A percentile compares a stretch with the other conserved stretches of the same genome.
phyloP scores from a whole-genome alignment of 2,113 vertebrate genomes.

The Gallinago jamesoni region DNA sequence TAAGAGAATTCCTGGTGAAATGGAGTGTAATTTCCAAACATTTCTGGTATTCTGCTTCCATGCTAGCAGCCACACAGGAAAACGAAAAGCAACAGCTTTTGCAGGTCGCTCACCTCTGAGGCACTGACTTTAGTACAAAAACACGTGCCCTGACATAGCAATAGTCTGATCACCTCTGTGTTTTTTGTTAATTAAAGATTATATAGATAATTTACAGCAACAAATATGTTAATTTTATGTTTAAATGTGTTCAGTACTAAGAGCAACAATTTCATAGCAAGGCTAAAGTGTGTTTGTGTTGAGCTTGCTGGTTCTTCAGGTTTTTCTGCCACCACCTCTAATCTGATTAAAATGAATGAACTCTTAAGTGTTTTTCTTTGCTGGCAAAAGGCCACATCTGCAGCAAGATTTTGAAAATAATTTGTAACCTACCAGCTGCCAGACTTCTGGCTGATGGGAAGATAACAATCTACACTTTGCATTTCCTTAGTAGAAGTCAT shows the following conservation, averaged over 20 bases:
- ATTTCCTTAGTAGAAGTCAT: neutral
- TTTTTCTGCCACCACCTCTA: neutral
- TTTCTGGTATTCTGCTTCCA: neutral
- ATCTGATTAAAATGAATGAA: neutral
- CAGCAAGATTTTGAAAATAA: neutral
- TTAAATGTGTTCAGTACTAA: neutral
- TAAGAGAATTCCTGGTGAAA: neutral
- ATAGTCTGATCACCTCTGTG: neutral
- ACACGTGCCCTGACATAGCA: neutral
- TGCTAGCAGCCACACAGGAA: neutral
- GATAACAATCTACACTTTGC: neutral
- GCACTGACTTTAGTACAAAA: neutral
- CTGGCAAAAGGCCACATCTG: neutral
- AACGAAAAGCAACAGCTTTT: neutral
- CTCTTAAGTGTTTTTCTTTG: conserved; percentile 23
- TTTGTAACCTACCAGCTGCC: neutral
- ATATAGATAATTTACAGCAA: neutral
- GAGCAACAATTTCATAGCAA: neutral
- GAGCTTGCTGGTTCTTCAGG: neutral
- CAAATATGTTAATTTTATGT: neutral
- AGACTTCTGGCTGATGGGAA: neutral
- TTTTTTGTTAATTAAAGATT: neutral
- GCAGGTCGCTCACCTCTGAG: neutral
- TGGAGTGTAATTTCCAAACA: neutral
- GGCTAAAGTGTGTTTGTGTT: neutral